A percentile compares a stretch with the other conserved stretches of the same genome.
phyloP scores from a whole-genome alignment of 2,797 vertebrate genomes.

The Coendou prehensilis region DNA sequence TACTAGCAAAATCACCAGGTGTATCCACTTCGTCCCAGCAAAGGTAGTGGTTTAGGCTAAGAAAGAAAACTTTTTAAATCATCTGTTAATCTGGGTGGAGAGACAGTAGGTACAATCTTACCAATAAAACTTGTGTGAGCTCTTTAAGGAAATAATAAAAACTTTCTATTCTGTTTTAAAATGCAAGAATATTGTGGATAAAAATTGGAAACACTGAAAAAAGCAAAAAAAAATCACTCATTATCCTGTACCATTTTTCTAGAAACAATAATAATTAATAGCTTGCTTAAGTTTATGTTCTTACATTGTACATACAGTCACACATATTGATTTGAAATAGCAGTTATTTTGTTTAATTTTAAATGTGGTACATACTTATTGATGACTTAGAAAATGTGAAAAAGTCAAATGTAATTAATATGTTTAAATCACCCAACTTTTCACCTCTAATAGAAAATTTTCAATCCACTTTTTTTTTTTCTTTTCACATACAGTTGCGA shows the following conservation, averaged over 20 bases:
- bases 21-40: not conserved
- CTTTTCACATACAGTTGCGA: not conserved
- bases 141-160: constrained; percentile 10
- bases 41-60: not conserved
- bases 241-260: not conserved
- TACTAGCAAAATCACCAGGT: too few species aligned
- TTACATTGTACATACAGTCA: not conserved
- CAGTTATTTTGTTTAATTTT: constrained; percentile 28
- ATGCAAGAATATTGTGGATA: not conserved
- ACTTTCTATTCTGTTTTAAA: not conserved
- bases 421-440: not conserved
- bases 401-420: not conserved
- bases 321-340: not conserved
- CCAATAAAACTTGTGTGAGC: not conserved
- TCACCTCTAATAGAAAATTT: not conserved
- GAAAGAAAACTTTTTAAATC: not conserved
- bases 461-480: not conserved
- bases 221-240: not conserved
- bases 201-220: not conserved
- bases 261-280: not conserved
- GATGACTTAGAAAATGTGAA: not conserved
- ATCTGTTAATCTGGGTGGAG: not conserved
- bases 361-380: not conserved
- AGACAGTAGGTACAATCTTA: too few species aligned
- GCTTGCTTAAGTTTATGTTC: not conserved